A percentile compares a stretch with the other conserved stretches of the same genome.
These are phyloP conservation scores for Sthenelais limicola DNA, from an alignment of 2,888 invertebrate genomes.

Conservation along the genomic window DNA sequence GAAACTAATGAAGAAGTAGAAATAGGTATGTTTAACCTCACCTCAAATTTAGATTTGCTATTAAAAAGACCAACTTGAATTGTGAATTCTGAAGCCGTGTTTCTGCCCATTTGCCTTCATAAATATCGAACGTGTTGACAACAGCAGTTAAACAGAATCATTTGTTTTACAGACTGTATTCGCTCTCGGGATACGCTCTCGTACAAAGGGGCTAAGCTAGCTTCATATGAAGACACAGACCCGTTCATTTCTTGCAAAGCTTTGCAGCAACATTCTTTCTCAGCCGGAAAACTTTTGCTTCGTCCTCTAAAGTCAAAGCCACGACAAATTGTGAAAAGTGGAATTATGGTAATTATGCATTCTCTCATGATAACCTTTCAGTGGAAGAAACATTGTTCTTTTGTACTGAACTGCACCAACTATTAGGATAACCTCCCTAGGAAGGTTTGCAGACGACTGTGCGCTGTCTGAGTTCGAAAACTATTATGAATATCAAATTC, in stretches of 20 bases:
- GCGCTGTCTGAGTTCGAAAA: too few species aligned
- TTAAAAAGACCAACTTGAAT: too few species aligned
- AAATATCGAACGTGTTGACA: too few species aligned
- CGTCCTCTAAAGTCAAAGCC: constrained; percentile 57
- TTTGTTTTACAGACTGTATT: constrained; percentile 57
- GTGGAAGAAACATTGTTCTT: too few species aligned
- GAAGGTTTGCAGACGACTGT: too few species aligned
- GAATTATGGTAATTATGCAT: constrained; percentile 56
- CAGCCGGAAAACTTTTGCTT: constrained; percentile 55
- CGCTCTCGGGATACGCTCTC: constrained; percentile 49
- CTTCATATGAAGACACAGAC: constrained; percentile 50
- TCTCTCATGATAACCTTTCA: too few species aligned
- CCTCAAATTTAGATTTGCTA: too few species aligned
- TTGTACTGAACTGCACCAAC: too few species aligned
- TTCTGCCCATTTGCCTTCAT: too few species aligned
- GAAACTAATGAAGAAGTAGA: neutral
- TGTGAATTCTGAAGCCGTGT: too few species aligned
- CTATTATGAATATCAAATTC: too few species aligned
- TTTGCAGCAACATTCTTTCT: constrained; percentile 57
- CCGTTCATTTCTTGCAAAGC: constrained; percentile 56
- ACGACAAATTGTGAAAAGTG: constrained; percentile 52
- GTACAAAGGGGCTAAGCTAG: constrained; percentile 54
- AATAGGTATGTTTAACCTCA: constrained; percentile 6
- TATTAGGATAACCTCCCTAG: too few species aligned
- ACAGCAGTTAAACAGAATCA: neutral